phyloP scores from a whole-genome alignment of 2,888 invertebrate genomes.

The Drosophila basisetae region DNA sequence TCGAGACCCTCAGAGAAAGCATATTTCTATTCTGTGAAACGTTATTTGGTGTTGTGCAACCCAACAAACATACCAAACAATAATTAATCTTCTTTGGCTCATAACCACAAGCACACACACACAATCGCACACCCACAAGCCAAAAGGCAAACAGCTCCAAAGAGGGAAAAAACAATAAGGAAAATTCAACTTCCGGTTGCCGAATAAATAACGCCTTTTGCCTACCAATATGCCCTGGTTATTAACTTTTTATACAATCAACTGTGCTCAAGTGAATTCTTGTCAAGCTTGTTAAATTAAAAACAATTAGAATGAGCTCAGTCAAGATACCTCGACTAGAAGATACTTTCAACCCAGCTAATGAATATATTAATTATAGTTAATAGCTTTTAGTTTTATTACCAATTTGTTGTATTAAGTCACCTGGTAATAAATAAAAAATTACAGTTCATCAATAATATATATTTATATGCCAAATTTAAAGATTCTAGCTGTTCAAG shows the following conservation, averaged over 20 bases:
- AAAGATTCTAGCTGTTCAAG: background rate
- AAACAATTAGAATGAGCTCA: background rate
- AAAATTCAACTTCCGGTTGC: conserved; percentile 1
- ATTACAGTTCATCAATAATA: background rate
- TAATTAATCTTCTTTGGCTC: conserved; percentile 67
- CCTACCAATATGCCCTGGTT: background rate
- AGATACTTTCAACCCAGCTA: background rate
- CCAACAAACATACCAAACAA: conserved; percentile 31
- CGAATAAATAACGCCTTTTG: conserved; percentile 18
- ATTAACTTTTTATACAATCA: background rate
- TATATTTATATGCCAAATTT: background rate
- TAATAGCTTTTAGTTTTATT: background rate
- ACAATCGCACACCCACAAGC: conserved; percentile 1
- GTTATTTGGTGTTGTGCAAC: background rate
- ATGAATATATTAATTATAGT: background rate
- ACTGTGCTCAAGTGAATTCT: background rate
- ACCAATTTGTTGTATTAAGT: background rate
- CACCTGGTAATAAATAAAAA: no score
- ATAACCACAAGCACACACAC: conserved; percentile 28
- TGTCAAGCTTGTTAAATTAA: conserved; percentile 1
- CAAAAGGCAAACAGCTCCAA: conserved; percentile 17
- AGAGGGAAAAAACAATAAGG: conserved; percentile 18
- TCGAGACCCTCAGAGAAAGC: conserved; percentile 14
- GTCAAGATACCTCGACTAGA: background rate
- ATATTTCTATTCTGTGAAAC: conserved; percentile 26